Percentiles rank a stretch among this genome's conserved stretches.
Evolutionary conservation across 1,140 invertebrate genomes (phyloP).

Genomic region (Lethocerus indicus): DNA sequence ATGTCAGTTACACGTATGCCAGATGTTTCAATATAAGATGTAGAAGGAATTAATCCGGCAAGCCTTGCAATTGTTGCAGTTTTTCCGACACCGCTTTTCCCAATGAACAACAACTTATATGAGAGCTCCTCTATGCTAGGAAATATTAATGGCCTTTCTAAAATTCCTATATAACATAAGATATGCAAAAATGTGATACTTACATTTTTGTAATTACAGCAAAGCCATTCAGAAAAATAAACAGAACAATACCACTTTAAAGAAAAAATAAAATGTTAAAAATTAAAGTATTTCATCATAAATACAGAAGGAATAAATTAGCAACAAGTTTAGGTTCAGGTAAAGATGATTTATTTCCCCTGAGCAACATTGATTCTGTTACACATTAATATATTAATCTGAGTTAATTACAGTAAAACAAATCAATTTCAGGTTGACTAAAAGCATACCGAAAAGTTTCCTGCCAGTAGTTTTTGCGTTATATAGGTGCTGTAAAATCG

Average conservation of each 20-base stretch:
- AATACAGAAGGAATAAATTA: too few relatives aligned
- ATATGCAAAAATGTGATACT: slow-evolving; percentile 14
- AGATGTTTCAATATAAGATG: slow-evolving; percentile 31
- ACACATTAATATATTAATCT: too few relatives aligned
- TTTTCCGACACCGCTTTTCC: slow-evolving; percentile 37
- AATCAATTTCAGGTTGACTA: neutral
- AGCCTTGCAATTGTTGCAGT: slow-evolving; percentile 32
- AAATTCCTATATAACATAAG: slow-evolving; percentile 33
- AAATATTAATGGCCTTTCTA: slow-evolving; percentile 33
- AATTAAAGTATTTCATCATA: too few relatives aligned
- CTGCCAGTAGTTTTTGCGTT: slow-evolving; percentile 24
- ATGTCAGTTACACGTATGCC: slow-evolving; percentile 36
- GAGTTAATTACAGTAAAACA: neutral
- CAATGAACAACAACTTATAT: slow-evolving; percentile 38
- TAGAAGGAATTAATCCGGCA: slow-evolving; percentile 24
- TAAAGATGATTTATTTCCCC: too few relatives aligned
- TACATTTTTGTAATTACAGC: too few relatives aligned
- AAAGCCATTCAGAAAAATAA: too few relatives aligned
- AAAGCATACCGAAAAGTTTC: slow-evolving; percentile 26
- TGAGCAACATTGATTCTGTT: too few relatives aligned
- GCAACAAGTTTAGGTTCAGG: too few relatives aligned
- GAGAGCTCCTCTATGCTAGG: slow-evolving; percentile 33
- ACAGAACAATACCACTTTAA: neutral
- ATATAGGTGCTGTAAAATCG: slow-evolving; percentile 28
- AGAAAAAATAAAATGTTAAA: neutral